Evolutionary conservation across 2,888 invertebrate genomes (phyloP).

Genomic region (Epistrophe grossulariae): DNA sequence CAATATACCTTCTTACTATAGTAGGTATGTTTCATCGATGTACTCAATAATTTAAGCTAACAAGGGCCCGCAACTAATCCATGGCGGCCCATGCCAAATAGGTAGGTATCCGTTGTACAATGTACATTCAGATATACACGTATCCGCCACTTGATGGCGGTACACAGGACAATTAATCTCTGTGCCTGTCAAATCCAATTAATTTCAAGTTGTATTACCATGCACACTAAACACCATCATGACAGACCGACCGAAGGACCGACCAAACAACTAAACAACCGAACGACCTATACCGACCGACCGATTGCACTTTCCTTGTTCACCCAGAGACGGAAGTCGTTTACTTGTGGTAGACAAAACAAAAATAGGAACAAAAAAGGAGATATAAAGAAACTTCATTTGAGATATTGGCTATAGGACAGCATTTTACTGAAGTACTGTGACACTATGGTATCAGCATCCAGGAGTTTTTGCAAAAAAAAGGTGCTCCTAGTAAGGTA

Average conservation of each 20-base stretch:
- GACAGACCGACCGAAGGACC: not conserved
- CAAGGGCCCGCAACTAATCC: constrained; percentile 73
- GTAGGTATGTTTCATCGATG: constrained; percentile 58
- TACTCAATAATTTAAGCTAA: constrained; percentile 72
- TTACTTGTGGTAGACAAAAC: constrained; percentile 43
- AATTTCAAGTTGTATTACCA: constrained; percentile 72
- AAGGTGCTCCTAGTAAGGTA: constrained; percentile 34
- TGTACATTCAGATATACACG: constrained; percentile 48
- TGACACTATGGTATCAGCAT: constrained; percentile 26
- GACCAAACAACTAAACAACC: not conserved
- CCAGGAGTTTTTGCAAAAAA: constrained; percentile 39
- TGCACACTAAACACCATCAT: constrained; percentile 44
- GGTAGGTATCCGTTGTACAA: constrained; percentile 11
- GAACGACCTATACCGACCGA: not conserved
- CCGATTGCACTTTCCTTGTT: constrained; percentile 35
- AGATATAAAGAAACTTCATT: constrained; percentile 50
- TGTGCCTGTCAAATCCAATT: constrained; percentile 75
- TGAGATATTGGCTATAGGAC: constrained; percentile 46
- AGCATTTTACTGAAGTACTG: constrained; percentile 34
- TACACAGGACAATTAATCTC: constrained; percentile 74
- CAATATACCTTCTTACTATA: constrained; percentile 11
- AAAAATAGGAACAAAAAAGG: constrained; percentile 34
- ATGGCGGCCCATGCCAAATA: constrained; percentile 56
- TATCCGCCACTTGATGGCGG: constrained; percentile 69
- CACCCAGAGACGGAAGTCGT: constrained; percentile 70